phyloP scores from a whole-genome alignment of 2,888 invertebrate species.

The Globia sparganii region DNA sequence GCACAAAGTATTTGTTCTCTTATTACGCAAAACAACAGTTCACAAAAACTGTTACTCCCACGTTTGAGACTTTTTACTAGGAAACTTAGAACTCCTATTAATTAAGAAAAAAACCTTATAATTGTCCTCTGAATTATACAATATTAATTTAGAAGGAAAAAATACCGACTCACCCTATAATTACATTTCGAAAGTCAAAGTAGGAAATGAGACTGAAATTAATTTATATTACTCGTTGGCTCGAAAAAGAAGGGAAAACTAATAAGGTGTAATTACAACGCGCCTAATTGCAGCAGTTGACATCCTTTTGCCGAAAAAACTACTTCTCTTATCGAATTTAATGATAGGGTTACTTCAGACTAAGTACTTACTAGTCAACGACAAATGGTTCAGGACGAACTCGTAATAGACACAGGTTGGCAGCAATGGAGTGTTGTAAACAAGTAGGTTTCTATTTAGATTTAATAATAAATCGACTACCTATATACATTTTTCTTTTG shows the following conservation, averaged over 20 bases:
- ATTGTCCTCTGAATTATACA: constrained; percentile 46
- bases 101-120: constrained; percentile 33
- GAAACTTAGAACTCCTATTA: constrained; percentile 20
- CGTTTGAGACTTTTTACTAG: constrained; percentile 35
- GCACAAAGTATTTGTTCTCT: constrained; percentile 65
- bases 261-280: constrained; percentile 84
- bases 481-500: background rate
- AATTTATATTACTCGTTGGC: constrained; percentile 79
- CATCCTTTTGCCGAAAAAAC: constrained; percentile 81
- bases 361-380: constrained; percentile 34
- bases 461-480: background rate
- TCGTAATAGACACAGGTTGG: constrained; percentile 18
- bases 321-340: constrained; percentile 80
- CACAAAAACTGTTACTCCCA: constrained; percentile 49
- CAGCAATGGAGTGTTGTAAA: constrained; percentile 1
- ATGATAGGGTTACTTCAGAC: constrained; percentile 79
- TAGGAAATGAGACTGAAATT: constrained; percentile 76
- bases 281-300: constrained; percentile 84
- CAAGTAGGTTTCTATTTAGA: background rate
- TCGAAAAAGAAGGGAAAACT: constrained; percentile 78
- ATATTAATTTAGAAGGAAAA: constrained; percentile 54
- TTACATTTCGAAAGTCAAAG: constrained; percentile 75
- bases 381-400: constrained; percentile 43
- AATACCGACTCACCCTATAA: constrained; percentile 67
- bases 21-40: constrained; percentile 51